Percentiles rank a stretch among this genome's conserved stretches.
These are phyloP conservation scores for Silurus lanzhouensis DNA, from an alignment of 2,797 vertebrate genomes.

Conservation along the genomic window DNA sequence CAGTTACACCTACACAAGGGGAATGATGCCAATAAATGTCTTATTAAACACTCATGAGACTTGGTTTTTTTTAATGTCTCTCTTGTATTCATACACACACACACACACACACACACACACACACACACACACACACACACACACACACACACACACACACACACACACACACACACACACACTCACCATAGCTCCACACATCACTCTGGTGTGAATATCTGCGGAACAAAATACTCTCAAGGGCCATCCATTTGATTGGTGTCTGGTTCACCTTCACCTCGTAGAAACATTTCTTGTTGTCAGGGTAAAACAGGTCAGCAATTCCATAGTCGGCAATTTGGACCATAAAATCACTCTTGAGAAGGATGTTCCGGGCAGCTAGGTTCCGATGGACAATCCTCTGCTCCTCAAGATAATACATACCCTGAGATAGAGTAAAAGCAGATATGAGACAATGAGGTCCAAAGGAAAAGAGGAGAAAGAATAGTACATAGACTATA, in stretches of 20 bases:
- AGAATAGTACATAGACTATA: background rate
- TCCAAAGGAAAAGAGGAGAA: background rate
- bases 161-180: background rate
- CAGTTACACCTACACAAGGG: slow-evolving; percentile 82
- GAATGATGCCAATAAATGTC: background rate
- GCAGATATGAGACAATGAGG: background rate
- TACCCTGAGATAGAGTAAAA: slow-evolving; percentile 76
- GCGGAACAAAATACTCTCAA: slow-evolving; percentile 93
- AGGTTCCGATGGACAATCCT: slow-evolving; percentile 93
- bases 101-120: background rate
- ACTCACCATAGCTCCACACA: slow-evolving; percentile 96
- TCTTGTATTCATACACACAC: background rate
- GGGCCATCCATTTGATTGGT: slow-evolving; percentile 94
- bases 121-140: background rate
- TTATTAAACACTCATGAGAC: background rate
- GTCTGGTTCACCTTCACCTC: slow-evolving; percentile 88
- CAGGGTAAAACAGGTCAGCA: slow-evolving; percentile 87
- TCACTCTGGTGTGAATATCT: slow-evolving; percentile 96
- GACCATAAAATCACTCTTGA: slow-evolving; percentile 87
- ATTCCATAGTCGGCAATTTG: slow-evolving; percentile 95
- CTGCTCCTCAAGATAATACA: slow-evolving; percentile 96
- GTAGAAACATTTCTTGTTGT: slow-evolving; percentile 91
- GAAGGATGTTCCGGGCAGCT: slow-evolving; percentile 89
- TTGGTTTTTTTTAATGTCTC: background rate
- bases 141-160: slow-evolving; percentile 68